These are phyloP conservation scores for Bradypodion ventrale DNA, from an alignment of 2,797 vertebrate species.

Conservation along the genomic window DNA sequence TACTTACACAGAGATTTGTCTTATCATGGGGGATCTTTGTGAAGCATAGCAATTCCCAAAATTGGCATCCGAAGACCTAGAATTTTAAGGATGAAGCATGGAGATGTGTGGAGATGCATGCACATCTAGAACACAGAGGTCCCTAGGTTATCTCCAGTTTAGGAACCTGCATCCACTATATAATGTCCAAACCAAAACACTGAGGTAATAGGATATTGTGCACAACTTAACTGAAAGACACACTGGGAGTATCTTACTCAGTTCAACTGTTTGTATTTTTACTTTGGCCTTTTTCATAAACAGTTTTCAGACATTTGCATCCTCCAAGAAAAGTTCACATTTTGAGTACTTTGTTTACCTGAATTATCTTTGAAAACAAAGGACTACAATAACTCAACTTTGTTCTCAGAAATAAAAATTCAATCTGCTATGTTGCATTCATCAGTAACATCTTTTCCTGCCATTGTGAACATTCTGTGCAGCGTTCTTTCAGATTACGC, in stretches of 20 bases:
- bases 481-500: background rate
- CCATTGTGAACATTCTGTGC: background rate
- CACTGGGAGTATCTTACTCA: background rate
- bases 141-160: background rate
- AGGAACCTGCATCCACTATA: background rate
- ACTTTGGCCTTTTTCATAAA: background rate
- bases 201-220: background rate
- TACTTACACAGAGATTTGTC: no score
- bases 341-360: background rate
- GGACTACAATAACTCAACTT: background rate
- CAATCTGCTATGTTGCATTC: background rate
- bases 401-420: constrained; percentile 6
- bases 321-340: background rate
- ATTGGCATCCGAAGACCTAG: no score
- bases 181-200: background rate
- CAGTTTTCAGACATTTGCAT: background rate
- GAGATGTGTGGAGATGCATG: background rate
- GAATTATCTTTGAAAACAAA: constrained; percentile 2
- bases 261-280: background rate
- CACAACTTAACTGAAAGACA: background rate
- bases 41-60: no score
- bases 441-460: background rate
- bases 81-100: no score
- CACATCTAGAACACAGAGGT: background rate
- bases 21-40: no score